Evolutionary conservation across 2,888 invertebrate species (phyloP).

Genomic region (Hypselothyrea guttata): DNA sequence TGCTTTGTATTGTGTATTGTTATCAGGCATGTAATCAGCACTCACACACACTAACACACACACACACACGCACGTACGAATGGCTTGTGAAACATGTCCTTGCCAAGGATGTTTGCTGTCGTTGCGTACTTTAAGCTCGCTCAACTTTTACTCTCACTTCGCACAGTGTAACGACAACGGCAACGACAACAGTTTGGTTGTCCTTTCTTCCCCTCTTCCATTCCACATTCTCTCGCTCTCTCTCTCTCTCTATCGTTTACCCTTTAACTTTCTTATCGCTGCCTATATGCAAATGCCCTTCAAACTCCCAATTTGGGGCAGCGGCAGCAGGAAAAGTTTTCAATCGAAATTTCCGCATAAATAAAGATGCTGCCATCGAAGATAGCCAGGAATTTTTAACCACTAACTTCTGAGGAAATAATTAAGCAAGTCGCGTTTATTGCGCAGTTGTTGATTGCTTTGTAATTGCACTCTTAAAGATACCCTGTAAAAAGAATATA

Average conservation of each 20-base stretch:
- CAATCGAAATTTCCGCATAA: slow-evolving; percentile 13
- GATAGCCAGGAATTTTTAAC: not conserved
- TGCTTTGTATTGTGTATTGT: slow-evolving; percentile 26
- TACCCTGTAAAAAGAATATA: not conserved
- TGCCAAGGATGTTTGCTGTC: slow-evolving; percentile 7
- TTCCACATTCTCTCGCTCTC: not conserved
- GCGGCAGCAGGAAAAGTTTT: not conserved
- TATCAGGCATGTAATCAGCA: slow-evolving; percentile 35
- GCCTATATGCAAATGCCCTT: slow-evolving; percentile 2
- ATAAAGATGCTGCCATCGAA: not conserved
- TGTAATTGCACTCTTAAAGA: not conserved
- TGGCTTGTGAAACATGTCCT: slow-evolving; percentile 8
- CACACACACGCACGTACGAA: not conserved
- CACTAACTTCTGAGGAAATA: not conserved
- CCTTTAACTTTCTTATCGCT: not conserved
- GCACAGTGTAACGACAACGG: slow-evolving; percentile 1
- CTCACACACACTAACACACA: slow-evolving; percentile 11
- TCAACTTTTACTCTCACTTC: not conserved
- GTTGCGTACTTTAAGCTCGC: slow-evolving; percentile 15
- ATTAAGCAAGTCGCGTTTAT: slow-evolving; percentile 5
- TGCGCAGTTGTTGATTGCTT: not conserved
- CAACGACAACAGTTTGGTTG: not conserved
- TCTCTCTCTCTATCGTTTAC: not conserved
- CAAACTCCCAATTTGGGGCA: not conserved
- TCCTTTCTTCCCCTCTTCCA: not conserved